Base-by-base conservation (phyloP, 2,888 invertebrate species). In the Eueremaeus valkanovi region DNA sequence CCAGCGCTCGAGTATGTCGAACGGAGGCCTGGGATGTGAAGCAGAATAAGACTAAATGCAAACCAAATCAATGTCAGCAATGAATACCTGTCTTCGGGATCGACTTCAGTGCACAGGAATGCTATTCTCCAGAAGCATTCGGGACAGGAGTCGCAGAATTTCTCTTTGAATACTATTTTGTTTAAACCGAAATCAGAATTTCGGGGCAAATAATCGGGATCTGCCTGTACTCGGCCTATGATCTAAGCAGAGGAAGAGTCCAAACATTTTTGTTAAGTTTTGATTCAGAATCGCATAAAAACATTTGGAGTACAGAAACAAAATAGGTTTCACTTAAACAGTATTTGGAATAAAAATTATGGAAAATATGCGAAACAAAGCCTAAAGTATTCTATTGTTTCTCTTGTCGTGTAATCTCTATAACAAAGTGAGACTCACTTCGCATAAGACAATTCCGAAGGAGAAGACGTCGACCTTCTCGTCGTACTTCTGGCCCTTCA, bases 401-500 rank as follows among this genome's bases (percentile, higher is more conserved):
- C n/a, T n/a, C n/a, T n/a, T n/a, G n/a, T n/a, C n/a, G n/a, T n/a
- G n/a, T n/a, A n/a, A n/a, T n/a, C n/a, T n/a, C n/a, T n/a, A n/a
- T n/a, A n/a, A n/a, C n/a, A n/a, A n/a, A n/a, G n/a, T n/a, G n/a
- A 36, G 27, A 79, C 83, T 82, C 81, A 92, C 92, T 89, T 96
- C 96, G 83, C 96, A 96, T 3, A 95, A 85, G 77, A 96, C 91
- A 79, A 96, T 95, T 42, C 96, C 96, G 84, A 93, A 96, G 33
- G 95, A 95, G 84, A 96, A 96, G 77, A 96, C 90, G 82, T 96
- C 96, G 0, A 96, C 96, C 84, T 94, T 94, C 83, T 96, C 95
- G 82, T 96, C 95, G 83, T 96, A 96, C 79, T 92, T 92, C 81
- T 93, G 92, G 27, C 95, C 95, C 83, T 92, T 93, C 92, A 96